phyloP scores from a whole-genome alignment of 2,797 vertebrate genomes.

The Champsocephalus esox region DNA sequence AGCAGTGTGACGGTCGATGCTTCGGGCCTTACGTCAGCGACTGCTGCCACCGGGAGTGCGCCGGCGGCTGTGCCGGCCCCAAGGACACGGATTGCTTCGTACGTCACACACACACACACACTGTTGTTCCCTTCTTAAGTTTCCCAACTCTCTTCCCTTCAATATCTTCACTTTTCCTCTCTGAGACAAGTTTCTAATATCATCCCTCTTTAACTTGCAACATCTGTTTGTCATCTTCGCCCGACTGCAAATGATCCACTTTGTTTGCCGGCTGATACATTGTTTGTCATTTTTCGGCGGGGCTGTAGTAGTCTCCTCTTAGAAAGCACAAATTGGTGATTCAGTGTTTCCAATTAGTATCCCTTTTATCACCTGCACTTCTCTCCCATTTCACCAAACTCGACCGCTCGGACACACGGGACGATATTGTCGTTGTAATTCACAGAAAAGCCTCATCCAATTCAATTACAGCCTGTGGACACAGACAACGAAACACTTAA shows the following conservation, averaged over 20 bases:
- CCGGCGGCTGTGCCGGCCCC: constrained; percentile 94
- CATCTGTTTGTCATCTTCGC: constrained; percentile 45
- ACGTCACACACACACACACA: constrained; percentile 63
- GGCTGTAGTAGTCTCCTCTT: constrained; percentile 60
- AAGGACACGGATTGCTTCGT: constrained; percentile 96
- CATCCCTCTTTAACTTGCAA: constrained; percentile 18
- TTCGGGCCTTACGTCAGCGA: constrained; percentile 96
- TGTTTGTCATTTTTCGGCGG: constrained; percentile 58
- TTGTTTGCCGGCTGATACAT: constrained; percentile 70
- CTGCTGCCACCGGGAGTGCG: constrained; percentile 97
- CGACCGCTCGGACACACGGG: neutral
- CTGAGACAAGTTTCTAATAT: no score
- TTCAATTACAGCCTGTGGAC: constrained; percentile 75
- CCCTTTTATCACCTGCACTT: constrained; percentile 63
- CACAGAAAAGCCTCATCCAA: constrained; percentile 68
- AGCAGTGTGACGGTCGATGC: constrained; percentile 97
- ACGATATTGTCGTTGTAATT: constrained; percentile 78
- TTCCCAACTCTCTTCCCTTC: neutral
- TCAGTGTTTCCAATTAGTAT: constrained; percentile 75
- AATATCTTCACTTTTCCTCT: neutral
- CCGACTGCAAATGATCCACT: constrained; percentile 39
- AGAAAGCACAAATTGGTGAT: constrained; percentile 73
- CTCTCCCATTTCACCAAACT: constrained; percentile 27
- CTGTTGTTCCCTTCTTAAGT: neutral
- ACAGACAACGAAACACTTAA: constrained; percentile 67